phyloP scores from a whole-genome alignment of 2,113 vertebrate species.

The Aphelocoma coerulescens region DNA sequence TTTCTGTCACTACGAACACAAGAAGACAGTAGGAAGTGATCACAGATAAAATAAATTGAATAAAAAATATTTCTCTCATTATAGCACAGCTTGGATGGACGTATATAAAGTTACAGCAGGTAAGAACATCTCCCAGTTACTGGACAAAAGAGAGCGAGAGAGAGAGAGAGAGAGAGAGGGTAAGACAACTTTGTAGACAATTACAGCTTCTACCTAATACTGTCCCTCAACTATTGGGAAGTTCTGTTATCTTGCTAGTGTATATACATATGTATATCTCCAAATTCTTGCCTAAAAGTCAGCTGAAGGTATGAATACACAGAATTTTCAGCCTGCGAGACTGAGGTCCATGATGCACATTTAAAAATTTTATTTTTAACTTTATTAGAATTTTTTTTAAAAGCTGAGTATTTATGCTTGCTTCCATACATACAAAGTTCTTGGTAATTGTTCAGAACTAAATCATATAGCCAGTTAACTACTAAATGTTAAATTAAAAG shows the following conservation, averaged over 20 bases:
- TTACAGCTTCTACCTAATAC: not conserved
- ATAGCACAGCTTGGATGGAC: not conserved
- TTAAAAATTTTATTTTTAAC: not conserved
- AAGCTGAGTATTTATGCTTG: not conserved
- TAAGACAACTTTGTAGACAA: not conserved
- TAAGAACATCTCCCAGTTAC: not conserved
- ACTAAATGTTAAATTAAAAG: not conserved
- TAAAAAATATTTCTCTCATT: not conserved
- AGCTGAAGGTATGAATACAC: not conserved
- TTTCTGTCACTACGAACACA: not conserved
- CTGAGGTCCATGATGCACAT: not conserved
- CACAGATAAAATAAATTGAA: not conserved
- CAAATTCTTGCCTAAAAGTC: not conserved
- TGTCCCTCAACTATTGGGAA: not conserved
- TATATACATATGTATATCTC: not conserved
- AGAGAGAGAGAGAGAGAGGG: not conserved
- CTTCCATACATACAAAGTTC: not conserved
- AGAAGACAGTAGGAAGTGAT: not conserved
- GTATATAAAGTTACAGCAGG: not conserved
- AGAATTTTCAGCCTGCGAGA: not conserved
- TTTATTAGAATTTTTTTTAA: not conserved
- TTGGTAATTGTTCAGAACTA: not conserved
- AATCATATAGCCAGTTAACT: not conserved
- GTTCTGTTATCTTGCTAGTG: not conserved
- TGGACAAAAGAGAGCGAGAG: not conserved